Conservation (phyloP, 1,140 invertebrate species). For the Grapholita molesta region DNA sequence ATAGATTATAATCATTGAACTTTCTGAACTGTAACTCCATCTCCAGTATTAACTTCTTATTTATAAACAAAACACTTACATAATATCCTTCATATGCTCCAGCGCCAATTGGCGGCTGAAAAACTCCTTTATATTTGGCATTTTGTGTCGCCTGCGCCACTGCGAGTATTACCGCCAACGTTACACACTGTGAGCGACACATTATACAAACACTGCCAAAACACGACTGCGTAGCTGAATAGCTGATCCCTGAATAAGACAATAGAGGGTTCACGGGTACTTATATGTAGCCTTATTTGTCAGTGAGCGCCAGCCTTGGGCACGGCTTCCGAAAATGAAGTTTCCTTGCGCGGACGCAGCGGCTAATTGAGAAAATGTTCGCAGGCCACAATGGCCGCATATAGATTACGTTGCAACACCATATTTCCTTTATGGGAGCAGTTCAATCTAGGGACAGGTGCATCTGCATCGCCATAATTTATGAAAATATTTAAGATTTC, state of each 20-base stretch:
- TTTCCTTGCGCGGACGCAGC: slow-evolving; percentile 43
- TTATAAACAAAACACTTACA: slow-evolving; percentile 38
- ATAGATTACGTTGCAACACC: slow-evolving; percentile 47
- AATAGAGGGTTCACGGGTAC: slow-evolving; percentile 57
- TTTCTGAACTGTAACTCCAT: too few species aligned
- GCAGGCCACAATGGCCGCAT: slow-evolving; percentile 55
- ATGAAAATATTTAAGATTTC: not conserved
- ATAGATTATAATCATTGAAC: too few species aligned
- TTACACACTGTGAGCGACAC: slow-evolving; percentile 46
- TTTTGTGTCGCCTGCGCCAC: slow-evolving; percentile 41
- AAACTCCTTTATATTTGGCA: slow-evolving; percentile 38
- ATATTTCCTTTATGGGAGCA: slow-evolving; percentile 34
- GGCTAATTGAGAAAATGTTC: slow-evolving; percentile 71
- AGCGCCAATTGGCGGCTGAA: slow-evolving; percentile 31
- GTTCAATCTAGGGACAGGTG: not conserved
- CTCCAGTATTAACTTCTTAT: not conserved
- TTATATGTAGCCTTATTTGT: slow-evolving; percentile 68
- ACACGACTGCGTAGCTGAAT: slow-evolving; percentile 27
- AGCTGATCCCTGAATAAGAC: slow-evolving; percentile 54
- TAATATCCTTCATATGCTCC: slow-evolving; percentile 50
- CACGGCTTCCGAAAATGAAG: slow-evolving; percentile 56
- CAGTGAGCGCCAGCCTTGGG: slow-evolving; percentile 47
- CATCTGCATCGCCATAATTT: not conserved
- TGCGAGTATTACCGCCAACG: slow-evolving; percentile 39
- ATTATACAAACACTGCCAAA: slow-evolving; percentile 28